phyloP scores from a whole-genome alignment of 2,888 invertebrate species.

The Rhamphomyia laevipes region DNA sequence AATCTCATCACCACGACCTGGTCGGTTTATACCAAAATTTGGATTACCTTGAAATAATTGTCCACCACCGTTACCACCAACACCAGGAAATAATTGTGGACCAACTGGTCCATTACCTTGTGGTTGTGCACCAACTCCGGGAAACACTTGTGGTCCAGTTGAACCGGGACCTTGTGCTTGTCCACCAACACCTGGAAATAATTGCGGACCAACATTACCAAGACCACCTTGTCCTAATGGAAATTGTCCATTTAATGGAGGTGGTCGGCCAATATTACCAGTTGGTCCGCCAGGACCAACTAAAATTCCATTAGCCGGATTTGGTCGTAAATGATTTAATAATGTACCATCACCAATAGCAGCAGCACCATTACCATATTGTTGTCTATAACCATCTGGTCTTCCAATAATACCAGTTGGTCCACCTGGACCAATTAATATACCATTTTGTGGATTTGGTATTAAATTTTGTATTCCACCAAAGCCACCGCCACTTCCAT shows the following conservation, averaged over 20 bases:
- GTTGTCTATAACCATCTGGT: conserved; percentile 8
- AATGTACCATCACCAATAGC: conserved; percentile 3
- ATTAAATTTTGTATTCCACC: conserved; percentile 6
- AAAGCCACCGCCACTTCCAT: conserved; percentile 5
- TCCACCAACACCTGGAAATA: conserved; percentile 6
- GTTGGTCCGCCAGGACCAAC: conserved; percentile 45
- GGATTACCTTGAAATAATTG: too few species aligned
- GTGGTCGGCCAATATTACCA: conserved; percentile 36
- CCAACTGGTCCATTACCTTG: conserved; percentile 9
- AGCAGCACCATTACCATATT: background rate
- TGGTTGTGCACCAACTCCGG: conserved; percentile 18
- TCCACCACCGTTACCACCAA: conserved; percentile 9
- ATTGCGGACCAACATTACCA: conserved; percentile 10
- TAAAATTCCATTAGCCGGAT: conserved; percentile 27
- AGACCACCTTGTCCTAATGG: background rate
- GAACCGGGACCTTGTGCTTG: conserved; percentile 17
- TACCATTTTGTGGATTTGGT: conserved; percentile 16
- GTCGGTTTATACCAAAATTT: background rate
- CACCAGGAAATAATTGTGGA: conserved; percentile 12
- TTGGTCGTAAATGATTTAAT: conserved; percentile 5
- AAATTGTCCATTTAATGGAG: background rate
- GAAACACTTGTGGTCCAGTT: conserved; percentile 20
- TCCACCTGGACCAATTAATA: conserved; percentile 36
- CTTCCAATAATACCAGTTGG: conserved; percentile 41
- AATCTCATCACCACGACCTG: conserved; percentile 5